Base-by-base conservation (phyloP, 2,888 invertebrate genomes). In the Eubasilissa splendida region DNA sequence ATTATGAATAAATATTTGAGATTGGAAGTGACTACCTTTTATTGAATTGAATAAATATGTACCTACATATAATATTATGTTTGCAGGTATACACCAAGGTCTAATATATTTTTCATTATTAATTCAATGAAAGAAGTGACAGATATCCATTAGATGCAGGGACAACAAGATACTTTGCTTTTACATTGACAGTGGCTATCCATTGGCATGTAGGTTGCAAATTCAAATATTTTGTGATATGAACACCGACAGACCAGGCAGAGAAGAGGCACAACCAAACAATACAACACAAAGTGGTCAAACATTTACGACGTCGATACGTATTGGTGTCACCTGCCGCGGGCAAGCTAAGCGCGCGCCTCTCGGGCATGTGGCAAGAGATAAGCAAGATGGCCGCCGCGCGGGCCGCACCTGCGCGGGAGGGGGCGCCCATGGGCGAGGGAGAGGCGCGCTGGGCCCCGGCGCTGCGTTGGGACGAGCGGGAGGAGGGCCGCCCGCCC, bases 331-430 rank as follows among this genome's bases (percentile, higher is more conserved):
- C 90, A 90, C 90, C 90, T 90, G 90, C 89, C 90, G 90, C 91
- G 90, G 90, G 84, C 82, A 84, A 84, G 74, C 81, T 82, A 84
- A 81, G 84, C 71, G 81, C 90, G 90, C 89, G 90, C 90, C 90
- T 88, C 81, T 92, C 91, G 90, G 90, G 90, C 89, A 95, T 93
- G 92, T 95, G 95, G 92, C 95, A 95, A 93, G 96, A 96, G 93
- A 96, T 95, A 92, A 96, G 95, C 95, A 96, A 96, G 95, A 96
- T 96, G 95, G 96, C 96, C 92, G 96, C 96, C 91, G 95, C 93
- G 90, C 96, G 94, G 91, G 96, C 96, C 93, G 96, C 96, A 96
- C 96, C 96, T 96, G 96, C 95, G 92, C 96, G 94, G 88, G 96
- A 96, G 87, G 90, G 89, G 86, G 91, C 90, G 87, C 93, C 89